A percentile compares a stretch with the other conserved stretches of the same genome.
phyloP scores from a whole-genome alignment of 2,113 vertebrate species.

The Nyctereutes procyonoides region DNA sequence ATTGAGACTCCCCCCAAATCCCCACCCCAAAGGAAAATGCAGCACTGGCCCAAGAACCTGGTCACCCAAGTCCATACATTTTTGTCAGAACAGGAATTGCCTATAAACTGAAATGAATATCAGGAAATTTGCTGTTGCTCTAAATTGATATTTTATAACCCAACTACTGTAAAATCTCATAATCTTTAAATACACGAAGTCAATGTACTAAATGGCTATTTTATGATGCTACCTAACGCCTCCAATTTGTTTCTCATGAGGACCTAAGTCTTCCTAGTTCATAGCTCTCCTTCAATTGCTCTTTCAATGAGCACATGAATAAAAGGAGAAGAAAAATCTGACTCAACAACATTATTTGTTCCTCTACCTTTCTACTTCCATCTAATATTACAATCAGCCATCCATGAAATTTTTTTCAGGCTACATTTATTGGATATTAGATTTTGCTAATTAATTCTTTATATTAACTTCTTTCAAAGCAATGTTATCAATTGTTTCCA shows the following conservation, averaged over 20 bases:
- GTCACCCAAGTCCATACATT: constrained; percentile 66
- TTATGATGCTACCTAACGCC: constrained; percentile 70
- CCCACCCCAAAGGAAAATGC: constrained; percentile 66
- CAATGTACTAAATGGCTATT: constrained; percentile 75
- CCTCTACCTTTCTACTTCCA: constrained; percentile 78
- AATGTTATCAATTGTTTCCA: constrained; percentile 94
- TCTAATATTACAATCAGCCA: constrained; percentile 87
- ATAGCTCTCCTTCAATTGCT: constrained; percentile 64
- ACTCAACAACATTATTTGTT: constrained; percentile 53
- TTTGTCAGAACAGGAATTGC: constrained; percentile 81
- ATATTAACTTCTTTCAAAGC: constrained; percentile 94
- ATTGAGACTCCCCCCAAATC: not conserved
- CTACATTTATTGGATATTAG: constrained; percentile 91
- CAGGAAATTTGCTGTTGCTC: constrained; percentile 80
- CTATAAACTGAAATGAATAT: constrained; percentile 85
- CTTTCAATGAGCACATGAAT: constrained; percentile 73
- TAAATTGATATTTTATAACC: constrained; percentile 83
- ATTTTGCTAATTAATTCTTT: constrained; percentile 94
- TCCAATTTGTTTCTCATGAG: constrained; percentile 79
- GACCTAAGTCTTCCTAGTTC: constrained; percentile 70
- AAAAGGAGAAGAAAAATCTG: constrained; percentile 53
- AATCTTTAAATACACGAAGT: constrained; percentile 82
- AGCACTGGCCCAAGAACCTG: constrained; percentile 71
- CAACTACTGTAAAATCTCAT: constrained; percentile 82
- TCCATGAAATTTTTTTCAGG: constrained; percentile 89